A percentile compares a stretch with the other conserved stretches of the same genome.
These are phyloP conservation scores for Tipula unca DNA, from an alignment of 2,888 invertebrate genomes.

Conservation along the genomic window DNA sequence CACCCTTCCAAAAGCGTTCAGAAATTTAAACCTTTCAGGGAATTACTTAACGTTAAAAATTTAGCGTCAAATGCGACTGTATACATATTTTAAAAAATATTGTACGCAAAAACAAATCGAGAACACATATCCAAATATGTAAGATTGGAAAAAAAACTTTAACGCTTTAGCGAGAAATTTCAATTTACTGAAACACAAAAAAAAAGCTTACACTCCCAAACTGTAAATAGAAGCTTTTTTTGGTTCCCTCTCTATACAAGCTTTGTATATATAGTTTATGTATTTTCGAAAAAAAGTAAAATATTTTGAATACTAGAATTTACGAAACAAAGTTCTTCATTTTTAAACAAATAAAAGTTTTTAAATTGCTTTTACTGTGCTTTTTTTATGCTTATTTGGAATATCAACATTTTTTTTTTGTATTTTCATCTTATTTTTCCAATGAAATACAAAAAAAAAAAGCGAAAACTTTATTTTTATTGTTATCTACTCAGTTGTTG, in stretches of 20 bases:
- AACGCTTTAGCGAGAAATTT: background rate
- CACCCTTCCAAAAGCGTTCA: too few species aligned
- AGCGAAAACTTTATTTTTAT: background rate
- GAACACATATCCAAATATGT: background rate
- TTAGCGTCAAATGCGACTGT: too few species aligned
- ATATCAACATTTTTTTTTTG: background rate
- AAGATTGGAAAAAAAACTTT: background rate
- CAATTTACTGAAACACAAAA: background rate
- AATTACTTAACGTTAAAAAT: too few species aligned
- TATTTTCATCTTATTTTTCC: background rate
- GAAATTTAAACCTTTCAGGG: too few species aligned
- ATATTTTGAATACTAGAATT: background rate
- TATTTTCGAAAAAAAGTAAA: background rate
- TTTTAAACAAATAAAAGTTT: background rate
- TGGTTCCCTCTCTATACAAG: background rate
- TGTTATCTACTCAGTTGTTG: background rate
- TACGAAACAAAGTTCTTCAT: background rate
- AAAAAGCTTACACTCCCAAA: background rate
- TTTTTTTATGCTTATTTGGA: background rate
- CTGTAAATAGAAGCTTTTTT: background rate
- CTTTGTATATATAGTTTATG: background rate
- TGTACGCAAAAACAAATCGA: background rate
- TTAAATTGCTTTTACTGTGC: constrained; percentile 8
- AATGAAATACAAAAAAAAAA: background rate
- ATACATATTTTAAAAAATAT: background rate